Evolutionary conservation across 2,113 vertebrate genomes (phyloP), one percentile per base, ranked within the genome.

Genomic region (Aldabrachelys gigantea): DNA sequence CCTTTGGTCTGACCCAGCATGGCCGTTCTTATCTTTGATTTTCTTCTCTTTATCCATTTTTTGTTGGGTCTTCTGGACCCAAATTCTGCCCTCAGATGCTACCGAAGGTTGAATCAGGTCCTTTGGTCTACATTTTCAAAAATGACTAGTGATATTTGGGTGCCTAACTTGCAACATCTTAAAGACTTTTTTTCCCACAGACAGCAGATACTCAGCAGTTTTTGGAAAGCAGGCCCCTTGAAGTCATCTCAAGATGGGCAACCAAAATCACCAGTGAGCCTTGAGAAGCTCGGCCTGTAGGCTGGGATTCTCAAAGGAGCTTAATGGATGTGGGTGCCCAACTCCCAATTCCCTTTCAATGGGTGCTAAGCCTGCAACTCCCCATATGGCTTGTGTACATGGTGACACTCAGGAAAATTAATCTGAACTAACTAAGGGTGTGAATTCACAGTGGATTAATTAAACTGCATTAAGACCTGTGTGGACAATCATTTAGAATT

Each of bases 41-140:
- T 6, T 65, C 38, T 75, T 75, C 38, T 12, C 41, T 44, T 38
- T 47, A 47, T 47, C 72, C 72, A 75, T 75, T 75, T 75, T 75
- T 44, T 38, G n/a, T 41, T 22, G 78, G 3, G 3, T 38, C 90
- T 72, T 50, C 5, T 1, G 21, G n/a, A 8, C 79, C 29, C 80
- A 2, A 19, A 78, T 72, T 0, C 0, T 3, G 0, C 72, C 72
- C 83, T 4, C 10, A 2, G 88, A 84, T 72, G 72, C 52, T 7
- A 2, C 53, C 0, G 35, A 25, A 47, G 56, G 0, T 0, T 1
- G 31, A 76, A 50, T 5, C 1, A 19, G 12, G 21, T 59, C 41
- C 65, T 65, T 8, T 21, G 90, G 79, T 21, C 31, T 38, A 57
- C 14, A 3, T 76, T 76, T 41, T 14, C 62, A 69, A n/a, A 65